Conservation (phyloP, 2,113 vertebrate species). For the Eleginops maclovinus region DNA sequence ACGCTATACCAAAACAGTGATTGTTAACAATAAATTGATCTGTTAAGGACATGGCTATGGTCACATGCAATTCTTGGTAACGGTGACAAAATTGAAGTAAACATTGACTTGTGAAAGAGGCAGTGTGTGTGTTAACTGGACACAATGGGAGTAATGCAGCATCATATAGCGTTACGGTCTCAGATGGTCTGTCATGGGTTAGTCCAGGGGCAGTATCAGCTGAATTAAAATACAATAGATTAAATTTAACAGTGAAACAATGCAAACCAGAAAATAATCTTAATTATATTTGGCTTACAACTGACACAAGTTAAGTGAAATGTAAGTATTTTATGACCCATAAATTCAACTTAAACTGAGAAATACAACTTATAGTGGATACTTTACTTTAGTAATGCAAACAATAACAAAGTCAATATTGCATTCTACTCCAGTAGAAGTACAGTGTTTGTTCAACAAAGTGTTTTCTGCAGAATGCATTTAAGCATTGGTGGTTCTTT, state of each 20-base stretch:
- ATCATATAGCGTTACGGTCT: not conserved
- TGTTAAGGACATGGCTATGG: constrained; percentile 95
- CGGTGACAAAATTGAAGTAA: constrained; percentile 28
- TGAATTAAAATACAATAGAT: not conserved
- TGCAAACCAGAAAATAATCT: not conserved
- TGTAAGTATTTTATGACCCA: not conserved
- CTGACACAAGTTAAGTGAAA: not conserved
- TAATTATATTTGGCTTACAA: not conserved
- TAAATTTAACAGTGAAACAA: not conserved
- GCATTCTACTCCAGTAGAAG: not conserved
- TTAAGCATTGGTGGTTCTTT: too few relatives aligned
- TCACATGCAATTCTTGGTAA: constrained; percentile 93
- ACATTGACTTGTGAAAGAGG: not conserved
- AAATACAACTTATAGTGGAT: not conserved
- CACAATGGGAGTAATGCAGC: not conserved
- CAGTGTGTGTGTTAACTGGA: not conserved
- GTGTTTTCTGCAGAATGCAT: not conserved
- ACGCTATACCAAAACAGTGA: constrained; percentile 95
- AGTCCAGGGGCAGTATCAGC: too few relatives aligned
- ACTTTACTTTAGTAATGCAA: not conserved
- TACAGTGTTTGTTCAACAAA: too few relatives aligned
- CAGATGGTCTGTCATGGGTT: too few relatives aligned
- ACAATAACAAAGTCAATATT: too few relatives aligned
- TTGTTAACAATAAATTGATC: constrained; percentile 95
- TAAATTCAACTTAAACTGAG: not conserved